A percentile compares a stretch with the other conserved stretches of the same genome.
phyloP scores from a whole-genome alignment of 2,888 invertebrate genomes.

The Elgonia sp. region DNA sequence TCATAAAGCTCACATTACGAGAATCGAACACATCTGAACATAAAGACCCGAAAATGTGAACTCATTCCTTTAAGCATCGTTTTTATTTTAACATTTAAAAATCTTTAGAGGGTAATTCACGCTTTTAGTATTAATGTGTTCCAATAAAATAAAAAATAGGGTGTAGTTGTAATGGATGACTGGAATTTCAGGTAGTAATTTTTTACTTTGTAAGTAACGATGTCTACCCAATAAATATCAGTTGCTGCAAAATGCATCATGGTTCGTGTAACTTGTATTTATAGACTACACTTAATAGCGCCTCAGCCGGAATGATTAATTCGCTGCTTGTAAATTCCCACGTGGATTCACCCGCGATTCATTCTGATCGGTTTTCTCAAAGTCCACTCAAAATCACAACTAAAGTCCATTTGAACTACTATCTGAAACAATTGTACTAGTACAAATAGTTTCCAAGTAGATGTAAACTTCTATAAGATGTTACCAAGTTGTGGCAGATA shows the following conservation, averaged over 20 bases:
- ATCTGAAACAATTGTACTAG: slow-evolving; percentile 5
- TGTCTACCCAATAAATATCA: slow-evolving; percentile 5
- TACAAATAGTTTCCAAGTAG: background rate
- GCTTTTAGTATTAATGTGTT: background rate
- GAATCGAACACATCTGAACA: slow-evolving; percentile 48
- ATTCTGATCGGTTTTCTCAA: slow-evolving; percentile 32
- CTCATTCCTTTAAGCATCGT: slow-evolving; percentile 11
- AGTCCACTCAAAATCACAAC: slow-evolving; percentile 37
- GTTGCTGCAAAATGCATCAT: slow-evolving; percentile 27
- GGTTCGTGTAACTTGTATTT: slow-evolving; percentile 40
- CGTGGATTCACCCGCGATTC: slow-evolving; percentile 30
- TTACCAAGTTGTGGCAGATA: no score
- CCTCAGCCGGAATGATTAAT: slow-evolving; percentile 55
- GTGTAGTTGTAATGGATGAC: no score
- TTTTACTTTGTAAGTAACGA: no score
- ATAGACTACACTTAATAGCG: slow-evolving; percentile 32
- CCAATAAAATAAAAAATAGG: background rate
- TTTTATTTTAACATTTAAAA: background rate
- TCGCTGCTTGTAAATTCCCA: slow-evolving; percentile 32
- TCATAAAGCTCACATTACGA: slow-evolving; percentile 57
- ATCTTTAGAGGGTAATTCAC: background rate
- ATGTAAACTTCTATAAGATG: background rate
- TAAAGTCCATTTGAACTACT: slow-evolving; percentile 16
- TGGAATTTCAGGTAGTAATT: no score
- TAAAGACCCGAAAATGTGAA: slow-evolving; percentile 45